phyloP scores from a whole-genome alignment of 2,888 invertebrate genomes.

The Macropis europaea region DNA sequence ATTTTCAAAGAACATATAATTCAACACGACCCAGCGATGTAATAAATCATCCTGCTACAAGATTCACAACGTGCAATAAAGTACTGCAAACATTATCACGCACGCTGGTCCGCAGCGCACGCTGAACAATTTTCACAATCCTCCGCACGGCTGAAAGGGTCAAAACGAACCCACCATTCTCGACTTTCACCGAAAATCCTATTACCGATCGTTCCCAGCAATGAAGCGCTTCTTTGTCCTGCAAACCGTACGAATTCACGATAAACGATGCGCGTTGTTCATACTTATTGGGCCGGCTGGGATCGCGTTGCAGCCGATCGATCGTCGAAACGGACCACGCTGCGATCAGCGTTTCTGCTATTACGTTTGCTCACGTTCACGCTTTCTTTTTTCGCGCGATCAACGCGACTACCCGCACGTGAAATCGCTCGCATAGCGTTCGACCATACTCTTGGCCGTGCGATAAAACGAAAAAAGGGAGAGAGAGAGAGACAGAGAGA shows the following conservation, averaged over 20 bases:
- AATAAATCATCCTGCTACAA: too few species aligned
- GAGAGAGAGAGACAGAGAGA: background rate
- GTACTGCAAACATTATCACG: too few species aligned
- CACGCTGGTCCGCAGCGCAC: too few species aligned
- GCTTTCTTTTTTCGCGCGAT: slow-evolving; percentile 54
- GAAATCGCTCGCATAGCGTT: slow-evolving; percentile 52
- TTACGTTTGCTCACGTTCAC: slow-evolving; percentile 47
- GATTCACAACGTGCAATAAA: too few species aligned
- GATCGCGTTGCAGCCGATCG: slow-evolving; percentile 10
- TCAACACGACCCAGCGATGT: too few species aligned
- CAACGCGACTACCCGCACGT: slow-evolving; percentile 62
- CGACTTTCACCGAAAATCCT: background rate
- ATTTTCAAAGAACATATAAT: too few species aligned
- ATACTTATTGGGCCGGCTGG: background rate
- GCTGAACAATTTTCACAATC: too few species aligned
- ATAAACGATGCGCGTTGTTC: slow-evolving; percentile 11
- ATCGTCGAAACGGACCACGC: background rate
- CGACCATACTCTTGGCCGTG: background rate
- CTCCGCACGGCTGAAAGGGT: too few species aligned
- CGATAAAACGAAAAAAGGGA: slow-evolving; percentile 11
- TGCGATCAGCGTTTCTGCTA: slow-evolving; percentile 39
- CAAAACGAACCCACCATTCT: background rate
- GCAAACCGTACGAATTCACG: background rate
- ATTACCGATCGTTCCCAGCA: too few species aligned
- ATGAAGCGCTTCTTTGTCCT: background rate